Evolutionary conservation across 2,113 vertebrate species (phyloP).

Genomic region (Dromaius novaehollandiae): DNA sequence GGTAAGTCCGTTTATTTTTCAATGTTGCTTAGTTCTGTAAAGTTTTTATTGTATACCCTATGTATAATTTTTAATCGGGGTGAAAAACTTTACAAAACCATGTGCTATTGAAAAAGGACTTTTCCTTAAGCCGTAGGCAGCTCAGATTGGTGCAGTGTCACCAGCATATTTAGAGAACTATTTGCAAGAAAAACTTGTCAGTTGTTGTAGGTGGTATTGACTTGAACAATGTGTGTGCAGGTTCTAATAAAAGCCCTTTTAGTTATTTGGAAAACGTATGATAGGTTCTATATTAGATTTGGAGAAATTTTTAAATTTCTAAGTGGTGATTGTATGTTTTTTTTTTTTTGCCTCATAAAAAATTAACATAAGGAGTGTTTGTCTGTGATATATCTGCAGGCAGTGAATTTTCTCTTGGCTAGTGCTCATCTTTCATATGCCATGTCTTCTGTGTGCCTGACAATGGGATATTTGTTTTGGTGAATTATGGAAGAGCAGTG

Average conservation of each 20-base stretch:
- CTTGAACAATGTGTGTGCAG: background rate
- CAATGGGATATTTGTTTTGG: background rate
- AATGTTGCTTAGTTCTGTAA: conserved; percentile 70
- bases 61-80: conserved; percentile 15
- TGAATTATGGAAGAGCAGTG: background rate
- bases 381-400: background rate
- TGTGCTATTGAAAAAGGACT: conserved; percentile 65
- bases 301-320: background rate
- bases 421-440: background rate
- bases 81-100: conserved; percentile 69
- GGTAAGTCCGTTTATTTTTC: conserved; percentile 49
- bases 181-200: background rate
- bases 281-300: background rate
- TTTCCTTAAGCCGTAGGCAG: conserved; percentile 3
- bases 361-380: background rate
- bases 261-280: background rate
- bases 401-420: background rate
- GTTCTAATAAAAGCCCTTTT: background rate
- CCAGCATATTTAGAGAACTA: conserved; percentile 26
- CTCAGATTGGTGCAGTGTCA: conserved; percentile 39
- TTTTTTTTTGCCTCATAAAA: background rate
- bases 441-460: background rate
- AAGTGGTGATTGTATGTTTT: background rate
- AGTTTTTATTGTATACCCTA: conserved; percentile 52
- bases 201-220: background rate